phyloP scores from a whole-genome alignment of 2,113 vertebrate species.

The Pithys albifrons region DNA sequence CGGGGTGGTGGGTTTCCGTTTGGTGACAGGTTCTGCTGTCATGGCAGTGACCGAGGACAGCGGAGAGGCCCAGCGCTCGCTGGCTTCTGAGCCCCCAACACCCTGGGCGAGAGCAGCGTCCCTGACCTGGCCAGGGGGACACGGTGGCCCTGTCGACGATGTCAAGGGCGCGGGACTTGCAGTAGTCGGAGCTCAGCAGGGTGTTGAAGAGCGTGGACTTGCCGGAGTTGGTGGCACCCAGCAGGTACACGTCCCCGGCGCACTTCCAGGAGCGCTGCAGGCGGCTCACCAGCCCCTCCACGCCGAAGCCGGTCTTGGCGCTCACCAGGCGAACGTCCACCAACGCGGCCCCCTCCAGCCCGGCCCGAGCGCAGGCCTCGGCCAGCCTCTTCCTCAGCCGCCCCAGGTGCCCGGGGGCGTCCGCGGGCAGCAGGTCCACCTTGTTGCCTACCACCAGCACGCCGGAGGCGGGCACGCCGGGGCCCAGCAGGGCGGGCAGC shows the following conservation, averaged over 20 bases:
- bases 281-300: conserved; percentile 84
- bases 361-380: conserved; percentile 63
- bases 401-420: conserved; percentile 76
- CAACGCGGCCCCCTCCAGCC: background rate
- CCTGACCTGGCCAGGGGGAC: conserved; percentile 89
- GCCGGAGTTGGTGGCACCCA: conserved; percentile 88
- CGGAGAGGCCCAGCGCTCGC: fast-evolving
- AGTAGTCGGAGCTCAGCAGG: conserved; percentile 88
- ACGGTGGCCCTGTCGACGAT: conserved; percentile 85
- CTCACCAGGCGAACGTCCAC: conserved; percentile 88
- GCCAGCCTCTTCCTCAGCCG: conserved; percentile 74
- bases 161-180: conserved; percentile 82
- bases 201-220: conserved; percentile 95
- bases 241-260: conserved; percentile 87
- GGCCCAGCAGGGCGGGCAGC: conserved; percentile 69
- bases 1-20: fast-evolving
- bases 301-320: conserved; percentile 90
- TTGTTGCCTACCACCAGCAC: conserved; percentile 89
- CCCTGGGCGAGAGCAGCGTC: fast-evolving
- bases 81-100: fast-evolving
- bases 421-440: conserved; percentile 83
- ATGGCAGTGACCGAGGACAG: fast-evolving
- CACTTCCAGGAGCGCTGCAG: conserved; percentile 89
- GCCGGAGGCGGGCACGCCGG: conserved; percentile 21
- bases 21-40: fast-evolving